Percentiles rank a stretch among this genome's conserved stretches.
Conservation (phyloP, 64 coral and sea anemone species). For the Stylophora pistillata region DNA sequence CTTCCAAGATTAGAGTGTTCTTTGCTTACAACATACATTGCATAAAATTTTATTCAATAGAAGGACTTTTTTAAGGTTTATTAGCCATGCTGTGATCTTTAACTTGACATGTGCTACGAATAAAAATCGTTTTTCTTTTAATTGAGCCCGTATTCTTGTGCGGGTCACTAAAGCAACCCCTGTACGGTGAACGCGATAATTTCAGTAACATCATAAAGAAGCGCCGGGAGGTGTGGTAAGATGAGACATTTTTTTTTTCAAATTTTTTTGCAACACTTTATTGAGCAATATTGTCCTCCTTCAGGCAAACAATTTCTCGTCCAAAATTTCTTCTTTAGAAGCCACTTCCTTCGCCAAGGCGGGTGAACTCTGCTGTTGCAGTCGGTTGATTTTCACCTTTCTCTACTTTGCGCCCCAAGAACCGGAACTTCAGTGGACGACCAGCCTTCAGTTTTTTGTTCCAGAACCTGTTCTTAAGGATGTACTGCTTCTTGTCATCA, state of each 20-base stretch:
- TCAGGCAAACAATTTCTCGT: not conserved
- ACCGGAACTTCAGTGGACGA: not conserved
- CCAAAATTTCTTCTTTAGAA: not conserved
- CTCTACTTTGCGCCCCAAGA: not conserved
- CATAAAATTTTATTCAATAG: too few species aligned
- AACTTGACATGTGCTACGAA: too few species aligned
- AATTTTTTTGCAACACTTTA: not conserved
- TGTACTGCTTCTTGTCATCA: not conserved
- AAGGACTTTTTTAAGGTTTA: too few species aligned
- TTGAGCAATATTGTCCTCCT: not conserved
- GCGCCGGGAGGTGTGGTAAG: too few species aligned
- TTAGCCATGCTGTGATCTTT: too few species aligned
- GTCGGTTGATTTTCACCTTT: not conserved
- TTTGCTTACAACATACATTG: too few species aligned
- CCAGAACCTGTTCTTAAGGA: conserved; percentile 37
- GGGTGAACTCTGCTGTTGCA: not conserved
- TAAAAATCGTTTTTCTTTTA: too few species aligned
- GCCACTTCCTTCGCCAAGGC: conserved; percentile 14
- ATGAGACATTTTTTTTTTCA: conserved; percentile 8
- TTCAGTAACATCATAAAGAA: too few species aligned
- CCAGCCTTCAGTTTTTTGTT: conserved; percentile 1
- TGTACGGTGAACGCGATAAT: too few species aligned
- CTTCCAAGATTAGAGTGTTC: too few species aligned
- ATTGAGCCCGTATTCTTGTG: too few species aligned
- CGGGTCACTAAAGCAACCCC: too few species aligned